These are phyloP conservation scores for Temnothorax rugatulus DNA, from an alignment of 2,888 invertebrate species.

Conservation along the genomic window DNA sequence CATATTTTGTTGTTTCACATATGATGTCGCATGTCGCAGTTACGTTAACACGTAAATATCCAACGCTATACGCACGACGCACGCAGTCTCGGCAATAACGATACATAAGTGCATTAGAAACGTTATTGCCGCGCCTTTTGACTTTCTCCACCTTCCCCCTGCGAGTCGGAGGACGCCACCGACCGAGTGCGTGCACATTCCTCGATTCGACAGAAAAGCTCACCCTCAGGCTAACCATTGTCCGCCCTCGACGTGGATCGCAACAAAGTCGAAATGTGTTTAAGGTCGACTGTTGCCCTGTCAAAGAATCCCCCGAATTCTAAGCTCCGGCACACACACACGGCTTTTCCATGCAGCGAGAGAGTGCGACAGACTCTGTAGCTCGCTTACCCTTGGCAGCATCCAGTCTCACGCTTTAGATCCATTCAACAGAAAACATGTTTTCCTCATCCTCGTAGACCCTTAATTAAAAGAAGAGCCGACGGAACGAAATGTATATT, in stretches of 20 bases:
- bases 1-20: neutral
- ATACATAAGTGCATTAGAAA: conserved; percentile 58
- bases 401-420: conserved; percentile 27
- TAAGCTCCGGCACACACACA: neutral
- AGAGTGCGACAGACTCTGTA: neutral
- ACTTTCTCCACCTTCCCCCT: neutral
- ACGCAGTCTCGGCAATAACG: conserved; percentile 35
- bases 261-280: conserved; percentile 68
- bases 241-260: conserved; percentile 26
- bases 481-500: neutral
- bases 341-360: neutral
- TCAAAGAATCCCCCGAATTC: conserved; percentile 5
- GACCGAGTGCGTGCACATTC: neutral
- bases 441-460: neutral
- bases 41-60: conserved; percentile 1
- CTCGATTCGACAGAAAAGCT: conserved; percentile 25
- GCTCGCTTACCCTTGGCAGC: neutral
- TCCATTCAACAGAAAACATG: neutral
- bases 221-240: conserved; percentile 17
- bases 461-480: conserved; percentile 1
- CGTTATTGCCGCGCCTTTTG: conserved; percentile 57
- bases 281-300: conserved; percentile 69
- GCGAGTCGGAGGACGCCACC: neutral
- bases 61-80: neutral
- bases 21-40: conserved; percentile 1